phyloP scores from a whole-genome alignment of 2,113 vertebrate genomes.

The Grammomys surdaster region DNA sequence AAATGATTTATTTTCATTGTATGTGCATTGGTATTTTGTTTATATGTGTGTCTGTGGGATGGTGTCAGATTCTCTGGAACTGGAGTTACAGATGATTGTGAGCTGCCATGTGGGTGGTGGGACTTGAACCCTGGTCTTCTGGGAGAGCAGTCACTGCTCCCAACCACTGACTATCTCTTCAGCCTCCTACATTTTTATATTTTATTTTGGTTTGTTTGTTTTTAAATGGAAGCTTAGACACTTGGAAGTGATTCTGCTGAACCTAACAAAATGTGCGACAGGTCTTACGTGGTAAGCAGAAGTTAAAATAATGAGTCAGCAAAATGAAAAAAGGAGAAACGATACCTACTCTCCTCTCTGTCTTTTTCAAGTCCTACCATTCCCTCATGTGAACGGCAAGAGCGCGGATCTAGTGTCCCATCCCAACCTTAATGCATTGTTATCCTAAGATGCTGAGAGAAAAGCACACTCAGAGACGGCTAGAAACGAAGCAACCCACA shows the following conservation, averaged over 20 bases:
- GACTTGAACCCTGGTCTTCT: no score
- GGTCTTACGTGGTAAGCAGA: constrained; percentile 44
- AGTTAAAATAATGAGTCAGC: constrained; percentile 58
- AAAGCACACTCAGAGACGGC: neutral
- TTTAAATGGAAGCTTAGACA: constrained; percentile 5
- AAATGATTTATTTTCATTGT: no score
- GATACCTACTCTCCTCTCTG: neutral
- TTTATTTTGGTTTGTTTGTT: neutral
- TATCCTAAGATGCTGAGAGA: neutral
- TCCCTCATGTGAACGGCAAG: neutral
- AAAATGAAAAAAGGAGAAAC: constrained; percentile 45
- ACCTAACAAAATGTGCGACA: constrained; percentile 17
- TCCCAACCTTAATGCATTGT: accelerated
- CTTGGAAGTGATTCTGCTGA: constrained; percentile 63
- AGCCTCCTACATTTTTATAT: no score
- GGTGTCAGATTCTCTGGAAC: no score
- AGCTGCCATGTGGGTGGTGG: no score
- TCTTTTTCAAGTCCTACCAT: neutral
- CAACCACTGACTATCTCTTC: no score
- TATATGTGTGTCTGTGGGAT: no score
- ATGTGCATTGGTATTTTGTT: no score
- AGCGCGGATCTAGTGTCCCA: neutral
- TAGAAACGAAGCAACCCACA: neutral
- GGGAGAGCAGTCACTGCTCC: no score
- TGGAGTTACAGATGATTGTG: no score